Conservation (phyloP, 2,888 invertebrate species). For the Lathronympha strigana region DNA sequence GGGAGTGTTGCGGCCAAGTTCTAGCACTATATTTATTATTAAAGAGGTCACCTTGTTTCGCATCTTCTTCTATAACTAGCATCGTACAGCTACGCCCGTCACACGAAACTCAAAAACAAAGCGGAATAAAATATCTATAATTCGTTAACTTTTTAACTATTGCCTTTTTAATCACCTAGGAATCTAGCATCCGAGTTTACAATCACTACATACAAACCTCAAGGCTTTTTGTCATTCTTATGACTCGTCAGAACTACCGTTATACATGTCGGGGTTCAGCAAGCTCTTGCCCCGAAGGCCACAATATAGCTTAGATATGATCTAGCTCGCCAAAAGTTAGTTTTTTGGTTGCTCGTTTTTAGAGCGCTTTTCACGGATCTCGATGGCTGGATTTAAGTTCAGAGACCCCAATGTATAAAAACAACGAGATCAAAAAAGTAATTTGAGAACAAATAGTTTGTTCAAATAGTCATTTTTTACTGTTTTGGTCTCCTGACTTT, state of each 20-base stretch:
- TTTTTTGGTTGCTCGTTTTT: not conserved
- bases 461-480: not conserved
- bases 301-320: not conserved
- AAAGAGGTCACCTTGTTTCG: conserved; percentile 42
- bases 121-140: conserved; percentile 19
- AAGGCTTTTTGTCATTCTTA: not conserved
- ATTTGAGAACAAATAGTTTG: not conserved
- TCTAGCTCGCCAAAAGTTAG: not conserved
- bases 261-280: not conserved
- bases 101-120: conserved; percentile 28
- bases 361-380: not conserved
- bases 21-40: conserved; percentile 38
- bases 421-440: not conserved
- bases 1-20: conserved; percentile 33
- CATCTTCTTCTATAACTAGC: conserved; percentile 35
- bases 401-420: not conserved
- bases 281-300: not conserved
- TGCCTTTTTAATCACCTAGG: conserved; percentile 32
- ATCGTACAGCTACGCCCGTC: conserved; percentile 31
- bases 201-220: not conserved
- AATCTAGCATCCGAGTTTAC: conserved; percentile 8
- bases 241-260: not conserved
- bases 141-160: conserved; percentile 31
- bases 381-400: no score
- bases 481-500: not conserved